Conservation (phyloP, 2,797 vertebrate species). For the Cryptoblepharus egeriae region DNA sequence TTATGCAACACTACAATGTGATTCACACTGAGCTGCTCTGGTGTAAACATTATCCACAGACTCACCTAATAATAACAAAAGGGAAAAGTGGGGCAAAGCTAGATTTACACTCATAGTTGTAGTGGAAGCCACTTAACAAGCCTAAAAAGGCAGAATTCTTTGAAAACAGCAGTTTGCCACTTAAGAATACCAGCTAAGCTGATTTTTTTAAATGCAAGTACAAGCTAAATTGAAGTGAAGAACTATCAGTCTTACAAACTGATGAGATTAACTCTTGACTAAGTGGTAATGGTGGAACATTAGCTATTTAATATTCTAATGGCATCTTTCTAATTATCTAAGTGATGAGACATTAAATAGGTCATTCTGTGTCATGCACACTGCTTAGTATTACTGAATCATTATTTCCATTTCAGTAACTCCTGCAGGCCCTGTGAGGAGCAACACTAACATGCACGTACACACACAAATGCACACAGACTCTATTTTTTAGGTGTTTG, state of each 20-base stretch:
- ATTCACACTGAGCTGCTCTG: not conserved
- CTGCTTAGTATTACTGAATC: not conserved
- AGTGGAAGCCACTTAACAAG: not conserved
- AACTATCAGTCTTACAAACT: not conserved
- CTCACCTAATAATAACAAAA: not conserved
- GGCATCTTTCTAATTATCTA: conserved; percentile 48
- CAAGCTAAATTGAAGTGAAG: conserved; percentile 5
- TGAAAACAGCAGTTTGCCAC: not conserved
- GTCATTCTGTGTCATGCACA: conserved; percentile 42
- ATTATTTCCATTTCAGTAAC: not conserved
- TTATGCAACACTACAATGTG: not conserved
- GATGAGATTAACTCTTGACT: conserved; percentile 33
- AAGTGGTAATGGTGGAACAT: conserved; percentile 20
- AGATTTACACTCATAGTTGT: not conserved
- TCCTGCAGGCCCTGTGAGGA: not conserved
- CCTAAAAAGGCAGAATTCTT: conserved; percentile 16
- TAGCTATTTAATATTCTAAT: conserved; percentile 32
- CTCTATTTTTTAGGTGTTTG: not conserved
- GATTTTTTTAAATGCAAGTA: conserved; percentile 5
- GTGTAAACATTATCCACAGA: not conserved
- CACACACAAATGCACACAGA: too few species aligned
- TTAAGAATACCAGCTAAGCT: conserved; percentile 22
- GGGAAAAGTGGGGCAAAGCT: too few species aligned
- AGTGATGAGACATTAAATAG: conserved; percentile 30
- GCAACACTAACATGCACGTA: too few species aligned